Evolutionary conservation across 2,888 invertebrate genomes (phyloP), one percentile per base, ranked within the genome.

Genomic region (Dasysyrphus albostriatus): DNA sequence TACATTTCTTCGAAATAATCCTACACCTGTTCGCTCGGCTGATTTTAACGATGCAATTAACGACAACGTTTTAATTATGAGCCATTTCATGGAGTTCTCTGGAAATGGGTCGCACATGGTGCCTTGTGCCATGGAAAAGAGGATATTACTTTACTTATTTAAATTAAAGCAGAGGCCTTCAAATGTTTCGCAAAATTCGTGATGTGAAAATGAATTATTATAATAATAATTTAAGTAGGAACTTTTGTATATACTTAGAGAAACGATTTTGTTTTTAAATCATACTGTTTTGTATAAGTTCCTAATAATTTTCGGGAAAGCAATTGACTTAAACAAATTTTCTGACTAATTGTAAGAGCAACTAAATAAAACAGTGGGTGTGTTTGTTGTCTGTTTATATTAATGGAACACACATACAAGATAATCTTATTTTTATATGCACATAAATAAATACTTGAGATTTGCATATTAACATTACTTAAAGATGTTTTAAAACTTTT

Each of bases 1-100:
- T 78, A 65, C 78, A 69, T 73, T 69, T 74, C 85, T 58, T 37
- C 67, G 73, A 61, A 77, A 61, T 77, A 74, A 74, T 82, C 74
- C 82, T 82, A 82, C 77, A 87, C 82, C 82, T 87, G 82, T 87
- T 69, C 74, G 85, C 63, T 82, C 70, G 85, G 51, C 51, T 87
- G 82, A 75, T 82, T 87, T 87, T 87, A 82, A 87, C 77, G 85
- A 87, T 82, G 82, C 85, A 87, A 87, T 87, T 82, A 87, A 87
- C 77, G 85, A 82, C 24, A 24, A 61, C 77, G 85, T 78, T 87
- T 87, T 87, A 79, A 87, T 87, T 82, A 82, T 82, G 78, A 73
- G 63, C 61, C 69, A 70, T 58, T 74, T 56, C 81, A 63, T 63
- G 37, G 47, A 56, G 73, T 58, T 73, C 61, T 49, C 14, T 59